Evolutionary conservation across 2,888 invertebrate genomes (phyloP), one percentile per base, ranked within the genome.

Genomic region (Chirona hameri): DNA sequence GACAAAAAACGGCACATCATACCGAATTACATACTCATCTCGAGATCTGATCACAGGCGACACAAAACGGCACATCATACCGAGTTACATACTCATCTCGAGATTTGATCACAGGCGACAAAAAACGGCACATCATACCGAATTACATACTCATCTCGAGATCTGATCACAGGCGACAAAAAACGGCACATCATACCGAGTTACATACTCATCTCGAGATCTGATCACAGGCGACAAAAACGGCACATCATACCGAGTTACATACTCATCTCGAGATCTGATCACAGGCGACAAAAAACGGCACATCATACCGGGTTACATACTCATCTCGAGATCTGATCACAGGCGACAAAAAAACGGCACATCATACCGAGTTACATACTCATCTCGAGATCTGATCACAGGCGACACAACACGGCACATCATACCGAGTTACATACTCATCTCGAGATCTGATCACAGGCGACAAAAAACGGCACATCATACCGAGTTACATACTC

Each of bases 301-400:
- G 27, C 27, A 65, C 65, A n/a, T 65, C 65, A 65, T 65, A 65
- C 65, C 27, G 24, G 27, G 65, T 65, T 65, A 65, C 65, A 27
- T 65, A 65, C 65, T 65, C n/a, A n/a, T n/a, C n/a, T n/a, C n/a
- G n/a, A 24, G n/a, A 65, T 65, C 65, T n/a, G 65, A 65, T 65
- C 65, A 65, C n/a, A 1, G 65, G n/a, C 65, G 65, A n/a, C 65
- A 65, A 65, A 65, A n/a, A 65, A 65, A 65, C 65, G 65, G 27
- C 27, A 65, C 65, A n/a, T 65, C 65, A 65, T 65, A 65, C 65
- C 27, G 24, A 65, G 65, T 65, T 65, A 65, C 65, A 27, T 65
- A 65, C 65, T 65, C n/a, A n/a, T n/a, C n/a, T n/a, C n/a, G n/a
- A 24, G n/a, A 65, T 65, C 65, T n/a, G 65, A 65, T 65, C 65